Conservation (phyloP, 2,888 invertebrate species). For the Rotaria socialis region DNA sequence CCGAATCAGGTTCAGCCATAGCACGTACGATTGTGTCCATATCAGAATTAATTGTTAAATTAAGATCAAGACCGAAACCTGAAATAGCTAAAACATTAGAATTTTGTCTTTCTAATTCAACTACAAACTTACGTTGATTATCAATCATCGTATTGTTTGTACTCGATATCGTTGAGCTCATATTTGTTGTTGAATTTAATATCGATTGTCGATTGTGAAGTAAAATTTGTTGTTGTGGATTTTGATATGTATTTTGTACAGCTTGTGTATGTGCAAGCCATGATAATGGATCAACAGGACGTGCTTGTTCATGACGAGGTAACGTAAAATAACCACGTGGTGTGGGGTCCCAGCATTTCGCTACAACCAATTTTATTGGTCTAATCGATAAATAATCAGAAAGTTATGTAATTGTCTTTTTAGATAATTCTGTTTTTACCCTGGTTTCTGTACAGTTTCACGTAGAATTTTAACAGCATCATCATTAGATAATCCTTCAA, state of each 20-base stretch:
- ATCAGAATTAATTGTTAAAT: conserved; percentile 73
- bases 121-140: not conserved
- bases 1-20: conserved; percentile 91
- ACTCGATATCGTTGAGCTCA: conserved; percentile 41
- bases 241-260: conserved; percentile 22
- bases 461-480: conserved; percentile 92
- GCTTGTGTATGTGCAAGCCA: conserved; percentile 99
- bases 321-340: conserved; percentile 98
- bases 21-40: conserved; percentile 83
- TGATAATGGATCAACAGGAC: conserved; percentile 97
- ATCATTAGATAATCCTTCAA: conserved; percentile 99
- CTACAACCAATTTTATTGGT: conserved; percentile 94
- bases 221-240: conserved; percentile 25
- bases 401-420: not conserved
- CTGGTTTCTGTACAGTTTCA: conserved; percentile 96
- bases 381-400: conserved; percentile 49
- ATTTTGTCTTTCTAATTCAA: no score
- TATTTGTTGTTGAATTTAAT: conserved; percentile 39
- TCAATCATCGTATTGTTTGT: conserved; percentile 35
- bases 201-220: conserved; percentile 1
- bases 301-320: conserved; percentile 80
- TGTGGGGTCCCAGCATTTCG: conserved; percentile 98
- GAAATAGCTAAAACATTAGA: not conserved
- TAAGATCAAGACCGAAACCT: conserved; percentile 54
- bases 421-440: conserved; percentile 60